phyloP scores from a whole-genome alignment of 2,113 vertebrate species.

The Gambusia affinis region DNA sequence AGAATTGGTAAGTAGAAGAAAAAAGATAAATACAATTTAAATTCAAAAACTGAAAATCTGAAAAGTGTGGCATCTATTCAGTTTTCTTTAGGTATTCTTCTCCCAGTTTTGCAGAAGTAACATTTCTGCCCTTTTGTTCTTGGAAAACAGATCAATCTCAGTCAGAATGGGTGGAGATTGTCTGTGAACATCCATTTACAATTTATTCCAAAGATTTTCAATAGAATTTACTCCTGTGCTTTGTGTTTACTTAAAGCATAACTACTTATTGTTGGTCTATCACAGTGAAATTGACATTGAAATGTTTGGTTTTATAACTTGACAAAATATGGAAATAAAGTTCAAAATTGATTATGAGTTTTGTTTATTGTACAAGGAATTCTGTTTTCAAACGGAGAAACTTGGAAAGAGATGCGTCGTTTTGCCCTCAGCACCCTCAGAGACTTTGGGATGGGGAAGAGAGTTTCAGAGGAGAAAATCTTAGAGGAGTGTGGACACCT shows the following conservation, averaged over 20 bases:
- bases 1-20: too few species aligned
- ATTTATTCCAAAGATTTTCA: background rate
- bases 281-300: background rate
- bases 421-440: slow-evolving; percentile 71
- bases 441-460: slow-evolving; percentile 77
- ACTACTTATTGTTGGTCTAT: background rate
- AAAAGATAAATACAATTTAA: too few species aligned
- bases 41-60: too few species aligned
- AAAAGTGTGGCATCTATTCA: too few species aligned
- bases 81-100: too few species aligned
- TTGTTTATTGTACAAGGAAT: slow-evolving; percentile 4
- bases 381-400: slow-evolving; percentile 41
- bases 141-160: background rate
- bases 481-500: slow-evolving; percentile 62
- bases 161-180: background rate
- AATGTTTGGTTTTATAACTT: background rate
- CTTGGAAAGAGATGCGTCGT: slow-evolving; percentile 72
- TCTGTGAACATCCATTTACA: too few species aligned
- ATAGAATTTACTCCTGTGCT: too few species aligned
- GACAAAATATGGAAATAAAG: too few species aligned
- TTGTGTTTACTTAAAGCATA: too few species aligned
- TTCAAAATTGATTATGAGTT: background rate
- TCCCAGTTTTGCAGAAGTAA: background rate
- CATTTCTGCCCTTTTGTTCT: background rate
- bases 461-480: slow-evolving; percentile 60